Percentiles rank a stretch among this genome's conserved stretches.
Conservation (phyloP, 2,113 vertebrate genomes). For the Paracanthobrama guichenoti region DNA sequence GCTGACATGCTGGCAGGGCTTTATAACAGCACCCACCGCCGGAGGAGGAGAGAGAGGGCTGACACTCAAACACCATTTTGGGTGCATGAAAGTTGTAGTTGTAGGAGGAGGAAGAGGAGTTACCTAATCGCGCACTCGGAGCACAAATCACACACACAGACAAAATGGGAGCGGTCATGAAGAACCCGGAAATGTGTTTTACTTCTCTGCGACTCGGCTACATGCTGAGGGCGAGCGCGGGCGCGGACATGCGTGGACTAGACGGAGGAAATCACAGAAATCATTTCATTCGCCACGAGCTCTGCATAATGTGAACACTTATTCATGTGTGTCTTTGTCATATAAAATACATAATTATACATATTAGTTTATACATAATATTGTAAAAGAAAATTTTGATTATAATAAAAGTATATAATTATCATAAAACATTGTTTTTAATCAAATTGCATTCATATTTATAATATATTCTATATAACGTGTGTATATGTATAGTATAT, state of each 20-base stretch:
- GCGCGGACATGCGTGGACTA: background rate
- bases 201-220: background rate
- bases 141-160: conserved; percentile 37
- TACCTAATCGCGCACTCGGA: conserved; percentile 57
- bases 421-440: background rate
- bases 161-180: conserved; percentile 62
- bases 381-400: background rate
- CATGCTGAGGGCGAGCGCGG: background rate
- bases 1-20: conserved; percentile 83
- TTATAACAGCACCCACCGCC: conserved; percentile 68
- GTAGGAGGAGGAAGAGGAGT: conserved; percentile 49
- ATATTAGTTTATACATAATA: background rate
- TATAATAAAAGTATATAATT: background rate
- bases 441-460: no score
- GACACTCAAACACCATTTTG: conserved; percentile 67
- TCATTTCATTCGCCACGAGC: background rate
- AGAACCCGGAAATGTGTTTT: conserved; percentile 57
- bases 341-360: background rate
- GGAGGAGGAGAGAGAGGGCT: conserved; percentile 45
- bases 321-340: background rate
- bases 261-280: background rate
- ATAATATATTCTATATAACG: no score
- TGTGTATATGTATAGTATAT: no score
- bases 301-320: background rate
- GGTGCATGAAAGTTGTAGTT: conserved; percentile 49